Conservation (phyloP, 1,140 invertebrate genomes). For the Idris sp. region DNA sequence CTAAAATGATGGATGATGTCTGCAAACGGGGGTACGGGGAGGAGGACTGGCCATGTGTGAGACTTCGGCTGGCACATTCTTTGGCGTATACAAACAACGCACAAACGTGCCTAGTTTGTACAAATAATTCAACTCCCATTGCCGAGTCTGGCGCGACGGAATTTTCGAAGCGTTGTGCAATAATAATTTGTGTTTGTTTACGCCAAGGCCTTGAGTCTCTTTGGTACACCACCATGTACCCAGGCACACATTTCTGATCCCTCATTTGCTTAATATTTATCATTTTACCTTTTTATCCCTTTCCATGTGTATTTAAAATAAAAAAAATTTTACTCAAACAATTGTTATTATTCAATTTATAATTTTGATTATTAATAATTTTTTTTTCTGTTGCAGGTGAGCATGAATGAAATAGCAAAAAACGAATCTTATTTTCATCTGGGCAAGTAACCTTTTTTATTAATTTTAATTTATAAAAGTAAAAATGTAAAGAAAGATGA, state of each 20-base stretch:
- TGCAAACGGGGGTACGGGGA: conserved; percentile 35
- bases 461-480: too few species aligned
- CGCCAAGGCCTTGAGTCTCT: conserved; percentile 58
- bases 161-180: conserved; percentile 68
- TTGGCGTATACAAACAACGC: conserved; percentile 65
- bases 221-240: conserved; percentile 31
- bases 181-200: conserved; percentile 70
- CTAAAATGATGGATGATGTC: conserved; percentile 63
- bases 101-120: conserved; percentile 71
- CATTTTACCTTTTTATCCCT: conserved; percentile 32
- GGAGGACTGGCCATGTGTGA: conserved; percentile 64
- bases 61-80: conserved; percentile 65
- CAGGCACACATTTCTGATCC: conserved; percentile 35
- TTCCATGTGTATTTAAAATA: too few species aligned
- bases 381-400: conserved; percentile 8
- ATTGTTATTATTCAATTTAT: too few species aligned
- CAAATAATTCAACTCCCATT: conserved; percentile 71
- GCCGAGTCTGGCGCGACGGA: conserved; percentile 63
- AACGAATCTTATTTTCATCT: too few species aligned
- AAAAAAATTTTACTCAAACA: too few species aligned
- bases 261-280: conserved; percentile 51
- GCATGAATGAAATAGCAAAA: not conserved
- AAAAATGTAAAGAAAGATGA: too few species aligned
- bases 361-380: not conserved
- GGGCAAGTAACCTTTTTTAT: too few species aligned